These are phyloP conservation scores for Pomatostomus ruficeps DNA, from an alignment of 2,113 vertebrate species.

Conservation along the genomic window DNA sequence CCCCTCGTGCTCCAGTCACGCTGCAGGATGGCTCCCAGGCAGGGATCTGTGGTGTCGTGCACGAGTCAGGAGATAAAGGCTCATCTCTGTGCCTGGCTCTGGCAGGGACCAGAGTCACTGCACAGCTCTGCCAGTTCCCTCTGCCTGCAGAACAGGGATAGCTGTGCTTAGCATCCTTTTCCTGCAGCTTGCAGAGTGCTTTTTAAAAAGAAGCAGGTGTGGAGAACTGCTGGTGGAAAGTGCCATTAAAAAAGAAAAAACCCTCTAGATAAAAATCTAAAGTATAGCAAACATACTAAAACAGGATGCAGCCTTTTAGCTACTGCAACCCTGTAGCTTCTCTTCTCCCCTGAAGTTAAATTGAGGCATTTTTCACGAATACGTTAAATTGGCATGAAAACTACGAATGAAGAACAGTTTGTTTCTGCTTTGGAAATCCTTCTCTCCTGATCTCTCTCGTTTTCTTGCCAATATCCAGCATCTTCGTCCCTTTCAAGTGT, in stretches of 20 bases:
- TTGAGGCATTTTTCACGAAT: constrained; percentile 24
- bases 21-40: background rate
- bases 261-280: background rate
- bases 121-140: background rate
- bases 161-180: background rate
- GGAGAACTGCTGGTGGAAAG: background rate
- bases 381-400: background rate
- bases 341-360: constrained; percentile 23
- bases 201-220: background rate
- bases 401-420: background rate
- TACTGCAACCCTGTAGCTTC: background rate
- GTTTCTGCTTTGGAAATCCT: constrained; percentile 14
- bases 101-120: background rate
- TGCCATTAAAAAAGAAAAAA: background rate
- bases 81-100: background rate
- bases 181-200: background rate
- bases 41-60: accelerated
- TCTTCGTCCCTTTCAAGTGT: background rate
- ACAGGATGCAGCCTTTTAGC: background rate
- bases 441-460: background rate
- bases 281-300: background rate
- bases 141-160: background rate
- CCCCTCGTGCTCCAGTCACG: accelerated
- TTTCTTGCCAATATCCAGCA: background rate
- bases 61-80: background rate